Base-by-base conservation (phyloP, 2,888 invertebrate species). In the Zeuzera pyrina region DNA sequence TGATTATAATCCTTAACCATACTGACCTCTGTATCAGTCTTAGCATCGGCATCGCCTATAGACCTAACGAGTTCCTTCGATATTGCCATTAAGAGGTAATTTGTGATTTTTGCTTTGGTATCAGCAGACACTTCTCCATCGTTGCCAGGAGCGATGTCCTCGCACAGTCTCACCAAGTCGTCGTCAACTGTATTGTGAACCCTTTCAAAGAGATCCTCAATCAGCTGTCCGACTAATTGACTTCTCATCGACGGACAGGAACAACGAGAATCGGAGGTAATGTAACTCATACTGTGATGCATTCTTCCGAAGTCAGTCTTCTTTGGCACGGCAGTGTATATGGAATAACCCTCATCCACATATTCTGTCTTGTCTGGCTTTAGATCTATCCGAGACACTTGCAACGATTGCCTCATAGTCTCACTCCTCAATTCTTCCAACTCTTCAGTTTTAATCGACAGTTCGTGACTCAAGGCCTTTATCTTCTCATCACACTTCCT, bases 401-500 rank as follows among this genome's bases (percentile, higher is more conserved):
- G 81, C 38, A 72, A 74, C 4, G 72, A 71, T 35, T 83, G 74
- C 38, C 76, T 56, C 67, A 76, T 72, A 2, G 74, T 70, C 45
- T 78, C 78, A 31, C 78, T 78, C 31, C 79, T 64, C 43, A 85
- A 43, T 43, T 79, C 79, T 36, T 85, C 84, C 19, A 85, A 49
- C 47, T 85, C 85, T 34, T 84, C 84, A 19, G 84, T 84, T 52
- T 85, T 85, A 26, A 76, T 79, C 2, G 84, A 81, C 28, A 88
- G 59, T 47, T 89, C 88, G 51, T 87, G 86, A 41, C 85, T 85
- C 21, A 88, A 62, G 2, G 84, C 84, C 34, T 85, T 85, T 11
- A 86, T 70, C 41, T 84, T 86, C 39, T 88, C 87, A 34, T 84
- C 85, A 38, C 81, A 84, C 35, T 81, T 83, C 43, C 78, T 74